phyloP scores from a whole-genome alignment of 2,113 vertebrate genomes.

The Athene noctua region DNA sequence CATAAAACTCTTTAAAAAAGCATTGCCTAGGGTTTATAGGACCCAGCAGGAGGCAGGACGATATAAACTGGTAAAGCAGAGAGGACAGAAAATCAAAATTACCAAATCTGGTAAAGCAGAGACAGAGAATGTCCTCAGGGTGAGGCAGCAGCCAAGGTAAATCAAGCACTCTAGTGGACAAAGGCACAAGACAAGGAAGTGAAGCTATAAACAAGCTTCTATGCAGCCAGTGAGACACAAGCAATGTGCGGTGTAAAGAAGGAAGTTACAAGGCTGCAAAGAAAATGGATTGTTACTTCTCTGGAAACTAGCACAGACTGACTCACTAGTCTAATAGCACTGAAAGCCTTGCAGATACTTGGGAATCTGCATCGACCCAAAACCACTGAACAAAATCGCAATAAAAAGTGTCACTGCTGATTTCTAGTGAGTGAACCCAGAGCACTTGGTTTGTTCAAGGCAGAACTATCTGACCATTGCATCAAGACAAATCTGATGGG shows the following conservation, averaged over 20 bases:
- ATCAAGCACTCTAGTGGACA: slow-evolving; percentile 1
- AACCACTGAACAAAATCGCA: background rate
- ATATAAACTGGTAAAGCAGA: background rate
- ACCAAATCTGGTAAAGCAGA: background rate
- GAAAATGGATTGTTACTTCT: background rate
- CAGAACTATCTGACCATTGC: background rate
- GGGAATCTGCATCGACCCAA: background rate
- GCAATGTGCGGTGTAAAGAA: background rate
- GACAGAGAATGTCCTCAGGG: background rate
- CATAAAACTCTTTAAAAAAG: background rate
- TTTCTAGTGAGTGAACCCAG: background rate
- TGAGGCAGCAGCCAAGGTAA: background rate
- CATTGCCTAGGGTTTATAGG: background rate
- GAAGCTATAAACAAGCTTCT: slow-evolving; percentile 27
- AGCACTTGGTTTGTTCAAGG: background rate
- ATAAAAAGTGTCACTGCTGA: background rate
- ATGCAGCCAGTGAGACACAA: background rate
- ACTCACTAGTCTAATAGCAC: background rate
- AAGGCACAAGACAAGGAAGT: background rate
- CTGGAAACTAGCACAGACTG: background rate
- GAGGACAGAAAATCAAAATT: background rate
- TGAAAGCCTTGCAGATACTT: background rate
- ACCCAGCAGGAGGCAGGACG: background rate
- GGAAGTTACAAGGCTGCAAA: slow-evolving; percentile 30
- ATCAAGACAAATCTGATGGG: background rate